Conservation (phyloP, 2,113 vertebrate species). For the Dasyurus viverrinus region DNA sequence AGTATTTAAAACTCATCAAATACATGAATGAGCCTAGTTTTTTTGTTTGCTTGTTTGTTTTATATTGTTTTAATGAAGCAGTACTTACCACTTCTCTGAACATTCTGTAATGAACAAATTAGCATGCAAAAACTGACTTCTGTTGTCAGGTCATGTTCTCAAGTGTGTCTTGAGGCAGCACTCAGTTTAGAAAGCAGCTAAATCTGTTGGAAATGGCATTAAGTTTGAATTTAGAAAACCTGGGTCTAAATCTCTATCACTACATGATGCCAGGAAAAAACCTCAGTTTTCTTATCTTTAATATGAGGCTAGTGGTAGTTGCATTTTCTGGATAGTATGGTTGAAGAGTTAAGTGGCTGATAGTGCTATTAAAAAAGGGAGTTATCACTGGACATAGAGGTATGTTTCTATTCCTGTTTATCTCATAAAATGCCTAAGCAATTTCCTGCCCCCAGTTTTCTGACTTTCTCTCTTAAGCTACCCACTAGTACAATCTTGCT, state of each 20-base stretch:
- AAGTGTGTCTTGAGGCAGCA: neutral
- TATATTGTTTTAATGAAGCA: constrained; percentile 50
- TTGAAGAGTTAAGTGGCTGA: neutral
- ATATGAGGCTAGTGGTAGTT: neutral
- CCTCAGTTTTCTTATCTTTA: neutral
- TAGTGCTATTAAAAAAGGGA: neutral
- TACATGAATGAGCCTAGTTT: neutral
- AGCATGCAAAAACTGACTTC: constrained; percentile 9
- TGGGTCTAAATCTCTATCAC: neutral
- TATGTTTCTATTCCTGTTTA: neutral
- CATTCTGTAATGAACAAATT: constrained; percentile 34
- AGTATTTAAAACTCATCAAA: constrained; percentile 25
- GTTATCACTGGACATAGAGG: neutral
- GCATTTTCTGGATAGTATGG: neutral
- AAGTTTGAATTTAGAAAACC: neutral
- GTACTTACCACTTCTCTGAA: constrained; percentile 7
- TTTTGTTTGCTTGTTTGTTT: neutral
- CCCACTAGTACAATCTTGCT: neutral
- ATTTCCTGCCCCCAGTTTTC: neutral
- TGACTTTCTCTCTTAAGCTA: neutral
- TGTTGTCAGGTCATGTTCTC: constrained; percentile 1
- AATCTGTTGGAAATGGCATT: neutral
- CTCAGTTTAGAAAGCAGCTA: neutral
- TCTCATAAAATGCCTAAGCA: neutral
- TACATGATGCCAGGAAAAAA: neutral